phyloP scores from a whole-genome alignment of 2,113 vertebrate species.

The Calypte anna region DNA sequence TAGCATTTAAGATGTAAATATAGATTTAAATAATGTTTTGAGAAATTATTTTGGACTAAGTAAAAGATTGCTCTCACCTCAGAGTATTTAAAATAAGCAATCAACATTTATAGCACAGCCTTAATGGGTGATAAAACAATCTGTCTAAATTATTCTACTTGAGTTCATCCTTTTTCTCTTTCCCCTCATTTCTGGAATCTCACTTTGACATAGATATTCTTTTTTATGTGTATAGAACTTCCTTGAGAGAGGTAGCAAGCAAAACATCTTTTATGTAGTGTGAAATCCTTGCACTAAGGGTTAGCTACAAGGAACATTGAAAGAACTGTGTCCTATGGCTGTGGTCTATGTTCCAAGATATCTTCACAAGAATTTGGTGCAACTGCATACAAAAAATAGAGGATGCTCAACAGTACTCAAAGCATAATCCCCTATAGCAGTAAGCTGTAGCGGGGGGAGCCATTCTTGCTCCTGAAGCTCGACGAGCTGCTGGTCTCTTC shows the following conservation, averaged over 20 bases:
- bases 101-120: not conserved
- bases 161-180: not conserved
- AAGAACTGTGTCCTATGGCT: not conserved
- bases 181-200: not conserved
- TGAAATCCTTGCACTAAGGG: not conserved
- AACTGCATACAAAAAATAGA: not conserved
- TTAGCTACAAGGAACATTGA: not conserved
- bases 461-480: too few species aligned
- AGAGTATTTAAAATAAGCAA: not conserved
- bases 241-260: not conserved
- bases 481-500: too few species aligned
- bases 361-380: not conserved
- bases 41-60: not conserved
- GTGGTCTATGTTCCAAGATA: not conserved
- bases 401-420: not conserved
- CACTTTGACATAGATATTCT: not conserved
- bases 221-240: not conserved
- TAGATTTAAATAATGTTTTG: not conserved
- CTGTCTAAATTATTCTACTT: not conserved
- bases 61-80: not conserved
- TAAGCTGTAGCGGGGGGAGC: not conserved
- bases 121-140: not conserved
- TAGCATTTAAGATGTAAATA: not conserved
- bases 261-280: not conserved
- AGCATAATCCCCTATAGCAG: not conserved